These are phyloP conservation scores for Fragum fragum DNA, from an alignment of 2,888 invertebrate genomes.

Conservation along the genomic window DNA sequence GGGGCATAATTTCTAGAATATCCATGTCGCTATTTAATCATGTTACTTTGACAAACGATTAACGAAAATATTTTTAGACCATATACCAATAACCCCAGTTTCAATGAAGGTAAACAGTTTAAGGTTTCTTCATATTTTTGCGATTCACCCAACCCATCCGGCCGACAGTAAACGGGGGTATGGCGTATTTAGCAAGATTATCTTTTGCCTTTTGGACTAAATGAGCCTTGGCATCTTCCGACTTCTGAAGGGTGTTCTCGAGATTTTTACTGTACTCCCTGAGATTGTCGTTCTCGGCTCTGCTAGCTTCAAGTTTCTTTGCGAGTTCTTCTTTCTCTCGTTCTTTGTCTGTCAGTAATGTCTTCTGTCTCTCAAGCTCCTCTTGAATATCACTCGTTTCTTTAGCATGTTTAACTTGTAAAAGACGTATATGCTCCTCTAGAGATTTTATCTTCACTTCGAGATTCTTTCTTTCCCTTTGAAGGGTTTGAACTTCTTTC, in stretches of 20 bases:
- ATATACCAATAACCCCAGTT: no score
- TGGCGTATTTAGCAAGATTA: constrained; percentile 56
- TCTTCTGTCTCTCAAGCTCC: constrained; percentile 53
- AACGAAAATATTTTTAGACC: no score
- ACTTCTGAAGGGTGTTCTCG: constrained; percentile 56
- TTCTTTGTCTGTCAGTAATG: constrained; percentile 54
- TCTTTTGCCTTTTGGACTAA: constrained; percentile 54
- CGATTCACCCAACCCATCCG: constrained; percentile 41
- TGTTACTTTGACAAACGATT: no score
- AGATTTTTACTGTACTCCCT: constrained; percentile 49
- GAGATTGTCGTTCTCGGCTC: constrained; percentile 60
- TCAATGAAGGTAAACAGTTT: background rate
- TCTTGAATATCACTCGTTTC: constrained; percentile 51
- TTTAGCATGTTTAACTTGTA: constrained; percentile 48
- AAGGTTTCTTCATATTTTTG: constrained; percentile 11
- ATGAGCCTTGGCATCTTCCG: constrained; percentile 58
- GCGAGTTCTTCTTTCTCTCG: constrained; percentile 57
- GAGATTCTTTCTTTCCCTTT: constrained; percentile 57
- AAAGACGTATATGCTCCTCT: constrained; percentile 55
- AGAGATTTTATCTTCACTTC: constrained; percentile 57
- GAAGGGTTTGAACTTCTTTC: constrained; percentile 54
- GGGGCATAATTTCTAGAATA: no score
- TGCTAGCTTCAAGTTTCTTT: constrained; percentile 54
- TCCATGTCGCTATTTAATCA: no score
- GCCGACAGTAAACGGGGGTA: constrained; percentile 61